phyloP scores from a whole-genome alignment of 2,113 vertebrate genomes.

The Dascyllus trimaculatus region DNA sequence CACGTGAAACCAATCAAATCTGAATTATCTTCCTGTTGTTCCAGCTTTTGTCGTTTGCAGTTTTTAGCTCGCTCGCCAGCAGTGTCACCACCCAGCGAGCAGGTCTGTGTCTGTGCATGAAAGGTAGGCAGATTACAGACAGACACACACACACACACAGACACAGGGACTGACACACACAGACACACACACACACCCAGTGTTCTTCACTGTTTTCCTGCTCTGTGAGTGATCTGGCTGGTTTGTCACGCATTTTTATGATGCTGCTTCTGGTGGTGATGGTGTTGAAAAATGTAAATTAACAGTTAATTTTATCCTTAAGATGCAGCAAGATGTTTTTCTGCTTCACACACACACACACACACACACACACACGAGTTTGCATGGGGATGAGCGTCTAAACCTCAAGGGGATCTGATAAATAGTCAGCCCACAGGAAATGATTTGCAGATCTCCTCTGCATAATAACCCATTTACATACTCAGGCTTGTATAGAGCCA shows the following conservation, averaged over 20 bases:
- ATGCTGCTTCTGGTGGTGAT: neutral
- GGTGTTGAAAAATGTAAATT: constrained; percentile 37
- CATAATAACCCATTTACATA: constrained; percentile 72
- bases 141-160: constrained; percentile 24
- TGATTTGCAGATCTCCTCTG: constrained; percentile 73
- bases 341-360: neutral
- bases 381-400: constrained; percentile 56
- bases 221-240: neutral
- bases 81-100: constrained; percentile 84
- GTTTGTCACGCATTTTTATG: constrained; percentile 10
- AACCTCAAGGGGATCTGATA: constrained; percentile 70
- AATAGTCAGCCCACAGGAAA: constrained; percentile 77
- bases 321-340: neutral
- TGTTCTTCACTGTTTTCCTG: neutral
- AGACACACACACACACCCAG: constrained; percentile 21
- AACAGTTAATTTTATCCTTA: constrained; percentile 5
- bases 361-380: constrained; percentile 27
- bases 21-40: constrained; percentile 87
- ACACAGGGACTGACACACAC: constrained; percentile 29
- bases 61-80: constrained; percentile 77
- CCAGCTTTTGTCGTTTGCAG: constrained; percentile 81
- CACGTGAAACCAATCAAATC: constrained; percentile 88
- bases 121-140: constrained; percentile 42
- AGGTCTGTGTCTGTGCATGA: constrained; percentile 52
- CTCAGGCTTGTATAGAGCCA: constrained; percentile 57